phyloP scores from a whole-genome alignment of 2,113 vertebrate genomes.

The Phaethon lepturus region DNA sequence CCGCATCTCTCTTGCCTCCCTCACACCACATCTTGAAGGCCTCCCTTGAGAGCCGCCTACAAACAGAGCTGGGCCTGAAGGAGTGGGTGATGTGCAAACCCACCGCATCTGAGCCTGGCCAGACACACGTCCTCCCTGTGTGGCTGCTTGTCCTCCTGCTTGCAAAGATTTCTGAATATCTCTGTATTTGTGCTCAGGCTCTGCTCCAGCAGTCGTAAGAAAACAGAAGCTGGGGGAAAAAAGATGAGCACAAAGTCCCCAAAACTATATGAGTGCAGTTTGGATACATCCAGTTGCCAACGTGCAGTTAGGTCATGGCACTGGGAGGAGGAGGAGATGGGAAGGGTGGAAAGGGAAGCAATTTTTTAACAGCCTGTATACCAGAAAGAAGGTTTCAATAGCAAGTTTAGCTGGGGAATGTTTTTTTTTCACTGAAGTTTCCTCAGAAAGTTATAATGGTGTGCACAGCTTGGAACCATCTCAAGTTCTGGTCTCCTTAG shows the following conservation, averaged over 20 bases:
- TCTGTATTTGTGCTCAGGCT: not conserved
- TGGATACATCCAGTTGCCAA: rapidly evolving
- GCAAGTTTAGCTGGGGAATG: not conserved
- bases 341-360: not conserved
- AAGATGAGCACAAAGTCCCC: not conserved
- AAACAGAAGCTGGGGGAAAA: not conserved
- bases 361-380: not conserved
- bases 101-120: not conserved
- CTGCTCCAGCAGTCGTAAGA: not conserved
- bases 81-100: not conserved
- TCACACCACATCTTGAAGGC: not conserved
- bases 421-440: not conserved
- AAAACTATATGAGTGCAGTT: rapidly evolving
- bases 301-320: not conserved
- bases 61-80: not conserved
- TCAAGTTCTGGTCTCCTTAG: not conserved
- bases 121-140: not conserved
- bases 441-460: not conserved
- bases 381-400: not conserved
- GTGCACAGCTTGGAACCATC: not conserved
- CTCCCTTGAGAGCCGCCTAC: not conserved
- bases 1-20: not conserved
- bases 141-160: not conserved
- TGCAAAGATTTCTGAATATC: not conserved
- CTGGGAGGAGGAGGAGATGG: not conserved